phyloP scores from a whole-genome alignment of 2,888 invertebrate genomes.

The Seira ritae region DNA sequence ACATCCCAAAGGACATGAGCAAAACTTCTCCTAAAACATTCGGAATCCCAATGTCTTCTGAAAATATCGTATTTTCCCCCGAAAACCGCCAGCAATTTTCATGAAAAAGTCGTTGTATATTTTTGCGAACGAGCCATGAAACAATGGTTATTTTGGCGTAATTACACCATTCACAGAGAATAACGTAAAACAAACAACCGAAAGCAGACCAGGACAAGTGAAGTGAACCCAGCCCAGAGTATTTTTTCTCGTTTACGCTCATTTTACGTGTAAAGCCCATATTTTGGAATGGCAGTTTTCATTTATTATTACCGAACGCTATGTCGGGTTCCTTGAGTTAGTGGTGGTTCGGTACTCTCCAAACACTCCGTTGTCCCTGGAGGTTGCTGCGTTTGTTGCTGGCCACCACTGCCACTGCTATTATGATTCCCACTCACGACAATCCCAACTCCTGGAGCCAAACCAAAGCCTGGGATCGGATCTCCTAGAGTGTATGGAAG shows the following conservation, averaged over 20 bases:
- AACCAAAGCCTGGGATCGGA: constrained; percentile 67
- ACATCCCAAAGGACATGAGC: no score
- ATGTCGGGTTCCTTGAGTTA: constrained; percentile 72
- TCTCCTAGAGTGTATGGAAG: constrained; percentile 68
- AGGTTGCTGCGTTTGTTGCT: constrained; percentile 67
- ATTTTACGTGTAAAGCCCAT: background rate
- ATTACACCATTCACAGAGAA: no score
- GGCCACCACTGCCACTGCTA: constrained; percentile 40
- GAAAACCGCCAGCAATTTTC: no score
- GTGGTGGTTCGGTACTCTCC: constrained; percentile 71
- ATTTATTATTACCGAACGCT: constrained; percentile 68
- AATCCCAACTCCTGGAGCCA: constrained; percentile 62
- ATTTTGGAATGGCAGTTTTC: background rate
- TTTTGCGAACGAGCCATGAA: no score
- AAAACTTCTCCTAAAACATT: no score
- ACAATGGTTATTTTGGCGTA: no score
- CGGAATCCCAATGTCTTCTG: no score
- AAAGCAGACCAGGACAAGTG: no score
- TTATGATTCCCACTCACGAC: constrained; percentile 63
- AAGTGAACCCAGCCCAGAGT: no score
- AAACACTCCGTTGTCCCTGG: constrained; percentile 73
- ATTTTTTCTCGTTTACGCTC: background rate
- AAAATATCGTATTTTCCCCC: no score
- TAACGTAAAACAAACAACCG: no score
- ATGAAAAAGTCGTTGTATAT: no score